A percentile compares a stretch with the other conserved stretches of the same genome.
These are phyloP conservation scores for Diadema setosum DNA, from an alignment of 35 echinoderm and acorn worm genomes.

Conservation along the genomic window DNA sequence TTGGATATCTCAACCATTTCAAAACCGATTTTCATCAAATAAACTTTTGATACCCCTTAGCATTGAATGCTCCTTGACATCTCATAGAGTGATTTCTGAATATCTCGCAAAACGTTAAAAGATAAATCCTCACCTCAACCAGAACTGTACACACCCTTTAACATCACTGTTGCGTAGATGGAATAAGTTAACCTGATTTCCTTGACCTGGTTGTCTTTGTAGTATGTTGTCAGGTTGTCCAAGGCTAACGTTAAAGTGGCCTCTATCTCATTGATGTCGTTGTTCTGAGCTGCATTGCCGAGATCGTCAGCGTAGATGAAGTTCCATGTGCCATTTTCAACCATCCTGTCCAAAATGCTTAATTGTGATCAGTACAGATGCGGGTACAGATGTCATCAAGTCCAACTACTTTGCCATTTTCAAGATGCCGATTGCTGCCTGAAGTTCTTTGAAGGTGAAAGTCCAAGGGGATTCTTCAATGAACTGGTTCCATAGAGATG, in stretches of 20 bases:
- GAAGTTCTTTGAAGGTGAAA: neutral
- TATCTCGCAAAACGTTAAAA: too few relatives aligned
- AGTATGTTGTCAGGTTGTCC: neutral
- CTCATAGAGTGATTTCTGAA: too few relatives aligned
- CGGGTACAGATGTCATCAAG: constrained; percentile 2
- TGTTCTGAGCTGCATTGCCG: neutral
- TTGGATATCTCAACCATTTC: too few relatives aligned
- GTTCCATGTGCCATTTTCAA: neutral
- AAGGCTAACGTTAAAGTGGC: neutral
- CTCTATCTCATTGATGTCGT: neutral
- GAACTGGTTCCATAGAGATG: neutral
- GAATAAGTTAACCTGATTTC: neutral
- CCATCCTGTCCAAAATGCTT: neutral
- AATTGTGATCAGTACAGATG: neutral
- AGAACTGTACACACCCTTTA: neutral
- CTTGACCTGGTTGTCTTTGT: neutral
- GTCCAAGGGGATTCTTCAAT: neutral
- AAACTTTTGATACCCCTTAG: too few relatives aligned
- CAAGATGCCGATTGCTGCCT: neutral
- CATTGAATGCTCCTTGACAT: too few relatives aligned
- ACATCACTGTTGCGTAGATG: neutral
- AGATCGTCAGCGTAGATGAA: constrained; percentile 26
- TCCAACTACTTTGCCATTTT: constrained; percentile 16
- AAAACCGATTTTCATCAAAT: too few relatives aligned
- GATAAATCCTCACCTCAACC: neutral